Evolutionary conservation across 2,888 invertebrate genomes (phyloP).

Genomic region (Drosophila koepferae): DNA sequence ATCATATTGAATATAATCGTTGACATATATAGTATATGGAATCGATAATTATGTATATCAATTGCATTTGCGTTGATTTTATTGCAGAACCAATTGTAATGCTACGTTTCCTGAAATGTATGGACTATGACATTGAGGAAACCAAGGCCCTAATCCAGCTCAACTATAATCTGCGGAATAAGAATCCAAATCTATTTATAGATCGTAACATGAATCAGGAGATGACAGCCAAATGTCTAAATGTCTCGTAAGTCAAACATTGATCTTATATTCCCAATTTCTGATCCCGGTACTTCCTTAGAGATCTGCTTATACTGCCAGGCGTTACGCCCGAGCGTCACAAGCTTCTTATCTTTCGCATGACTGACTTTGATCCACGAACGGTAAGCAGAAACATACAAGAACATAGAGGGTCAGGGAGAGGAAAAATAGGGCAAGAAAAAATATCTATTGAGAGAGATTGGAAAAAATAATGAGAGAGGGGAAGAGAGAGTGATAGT

Average conservation of each 20-base stretch:
- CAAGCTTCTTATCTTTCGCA: conserved; percentile 69
- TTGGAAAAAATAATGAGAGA: no score
- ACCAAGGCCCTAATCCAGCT: conserved; percentile 79
- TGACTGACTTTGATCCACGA: conserved; percentile 74
- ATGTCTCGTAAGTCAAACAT: conserved; percentile 56
- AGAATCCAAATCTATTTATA: conserved; percentile 86
- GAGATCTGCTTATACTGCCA: conserved; percentile 76
- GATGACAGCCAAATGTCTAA: conserved; percentile 57
- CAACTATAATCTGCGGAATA: conserved; percentile 86
- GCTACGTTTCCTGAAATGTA: conserved; percentile 77
- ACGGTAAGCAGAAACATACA: conserved; percentile 54
- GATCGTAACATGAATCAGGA: conserved; percentile 85
- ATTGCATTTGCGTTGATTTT: conserved; percentile 11
- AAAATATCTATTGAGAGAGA: no score
- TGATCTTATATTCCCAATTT: neutral
- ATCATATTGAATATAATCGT: neutral
- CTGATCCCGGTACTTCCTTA: conserved; percentile 11
- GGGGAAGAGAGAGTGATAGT: no score
- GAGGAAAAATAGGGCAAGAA: neutral
- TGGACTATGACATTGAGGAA: conserved; percentile 67
- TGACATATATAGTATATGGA: neutral
- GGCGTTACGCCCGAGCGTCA: conserved; percentile 79
- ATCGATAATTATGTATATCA: conserved; percentile 23
- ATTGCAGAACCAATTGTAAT: conserved; percentile 75
- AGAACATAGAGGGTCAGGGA: neutral